phyloP scores from a whole-genome alignment of 2,888 invertebrate species.

The Cactoblastis cactorum region DNA sequence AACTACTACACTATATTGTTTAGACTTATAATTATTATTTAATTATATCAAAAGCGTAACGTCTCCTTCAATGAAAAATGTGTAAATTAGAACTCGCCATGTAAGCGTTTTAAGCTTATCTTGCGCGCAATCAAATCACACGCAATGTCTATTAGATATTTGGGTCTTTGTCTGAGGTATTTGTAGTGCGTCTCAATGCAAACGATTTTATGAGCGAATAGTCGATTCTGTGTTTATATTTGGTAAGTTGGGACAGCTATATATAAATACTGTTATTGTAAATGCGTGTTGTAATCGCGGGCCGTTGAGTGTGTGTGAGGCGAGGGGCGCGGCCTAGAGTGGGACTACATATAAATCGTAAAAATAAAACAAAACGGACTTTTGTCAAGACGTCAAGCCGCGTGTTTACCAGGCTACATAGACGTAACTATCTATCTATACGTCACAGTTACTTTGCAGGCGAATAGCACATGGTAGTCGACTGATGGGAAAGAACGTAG shows the following conservation, averaged over 20 bases:
- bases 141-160: slow-evolving; percentile 5
- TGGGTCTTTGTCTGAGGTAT: slow-evolving; percentile 4
- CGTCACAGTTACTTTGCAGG: too few species aligned
- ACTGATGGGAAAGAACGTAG: too few species aligned
- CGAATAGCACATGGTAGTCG: too few species aligned
- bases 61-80: not conserved
- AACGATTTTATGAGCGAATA: slow-evolving; percentile 50
- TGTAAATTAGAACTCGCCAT: not conserved
- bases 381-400: slow-evolving; percentile 2
- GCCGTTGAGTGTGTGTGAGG: slow-evolving; percentile 35
- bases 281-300: slow-evolving; percentile 46
- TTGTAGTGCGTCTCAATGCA: slow-evolving; percentile 32
- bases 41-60: not conserved
- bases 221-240: slow-evolving; percentile 71
- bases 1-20: too few species aligned
- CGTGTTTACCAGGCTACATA: too few species aligned
- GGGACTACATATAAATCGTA: not conserved
- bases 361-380: too few species aligned
- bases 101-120: slow-evolving; percentile 1
- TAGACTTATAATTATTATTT: too few species aligned
- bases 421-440: too few species aligned
- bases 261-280: slow-evolving; percentile 53
- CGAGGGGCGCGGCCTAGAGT: not conserved
- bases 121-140: not conserved
- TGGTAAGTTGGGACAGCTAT: slow-evolving; percentile 70